Evolutionary conservation across 2,888 invertebrate genomes (phyloP).

Genomic region (Steromphala cineraria): DNA sequence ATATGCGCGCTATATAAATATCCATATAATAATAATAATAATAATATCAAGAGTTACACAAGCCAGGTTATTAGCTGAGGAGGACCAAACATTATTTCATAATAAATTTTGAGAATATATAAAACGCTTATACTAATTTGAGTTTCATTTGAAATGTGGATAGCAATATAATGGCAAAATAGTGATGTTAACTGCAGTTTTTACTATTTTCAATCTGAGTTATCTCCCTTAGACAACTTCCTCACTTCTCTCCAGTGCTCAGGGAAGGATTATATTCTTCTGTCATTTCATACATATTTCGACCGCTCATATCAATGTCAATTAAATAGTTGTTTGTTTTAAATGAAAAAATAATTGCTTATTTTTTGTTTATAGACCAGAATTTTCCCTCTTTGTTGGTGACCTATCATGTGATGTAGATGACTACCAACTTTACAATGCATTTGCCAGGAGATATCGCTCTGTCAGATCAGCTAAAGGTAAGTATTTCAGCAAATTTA

Average conservation of each 20-base stretch:
- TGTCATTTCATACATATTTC: background rate
- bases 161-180: background rate
- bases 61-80: too few relatives aligned
- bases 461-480: conserved; percentile 95
- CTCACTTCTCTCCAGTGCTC: background rate
- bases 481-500: conserved; percentile 27
- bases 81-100: too few relatives aligned
- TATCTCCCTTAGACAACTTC: background rate
- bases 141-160: too few relatives aligned
- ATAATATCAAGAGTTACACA: too few relatives aligned
- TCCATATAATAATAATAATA: too few relatives aligned
- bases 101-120: too few relatives aligned
- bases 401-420: conserved; percentile 95
- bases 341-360: background rate
- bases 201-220: background rate
- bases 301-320: background rate
- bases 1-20: too few relatives aligned
- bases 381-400: conserved; percentile 97
- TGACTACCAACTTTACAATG: conserved; percentile 92
- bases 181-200: background rate
- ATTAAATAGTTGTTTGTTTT: background rate
- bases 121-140: too few relatives aligned
- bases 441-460: conserved; percentile 92
- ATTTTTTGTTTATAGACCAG: conserved; percentile 75
- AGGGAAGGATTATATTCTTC: background rate